These are phyloP conservation scores for Coptodon bakossiorum DNA, from an alignment of 2,113 vertebrate genomes.

Conservation along the genomic window DNA sequence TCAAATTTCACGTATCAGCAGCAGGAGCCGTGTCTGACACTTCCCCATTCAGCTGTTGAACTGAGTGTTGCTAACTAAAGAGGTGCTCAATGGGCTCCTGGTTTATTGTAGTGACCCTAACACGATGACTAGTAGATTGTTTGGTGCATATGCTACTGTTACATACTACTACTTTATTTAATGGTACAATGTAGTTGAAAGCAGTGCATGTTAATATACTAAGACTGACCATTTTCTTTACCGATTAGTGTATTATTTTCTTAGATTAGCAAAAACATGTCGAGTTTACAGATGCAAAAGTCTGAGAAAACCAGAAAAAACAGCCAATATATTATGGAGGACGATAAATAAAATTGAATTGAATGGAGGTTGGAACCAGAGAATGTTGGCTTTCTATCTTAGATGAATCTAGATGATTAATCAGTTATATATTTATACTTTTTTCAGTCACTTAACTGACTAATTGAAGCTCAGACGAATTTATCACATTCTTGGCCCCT, in stretches of 20 bases:
- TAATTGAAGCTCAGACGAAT: neutral
- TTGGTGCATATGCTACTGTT: neutral
- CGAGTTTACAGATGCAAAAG: neutral
- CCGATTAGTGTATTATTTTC: neutral
- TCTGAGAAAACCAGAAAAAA: neutral
- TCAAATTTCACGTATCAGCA: conserved; percentile 8
- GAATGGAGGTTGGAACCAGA: neutral
- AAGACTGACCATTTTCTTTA: neutral
- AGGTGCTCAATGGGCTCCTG: neutral
- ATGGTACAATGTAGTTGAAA: neutral
- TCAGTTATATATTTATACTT: neutral
- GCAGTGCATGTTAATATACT: neutral
- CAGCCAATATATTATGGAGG: neutral
- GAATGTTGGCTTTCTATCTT: neutral
- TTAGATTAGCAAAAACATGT: neutral
- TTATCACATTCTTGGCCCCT: neutral
- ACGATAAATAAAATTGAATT: neutral
- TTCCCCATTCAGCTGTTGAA: neutral
- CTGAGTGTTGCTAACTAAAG: neutral
- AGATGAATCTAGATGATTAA: neutral
- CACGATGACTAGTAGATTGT: neutral
- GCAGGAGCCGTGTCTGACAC: neutral
- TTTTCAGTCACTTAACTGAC: neutral
- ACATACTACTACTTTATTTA: neutral
- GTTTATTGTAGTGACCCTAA: conserved; percentile 1